Conservation (phyloP, 2,797 vertebrate genomes). For the Siniperca obscura region DNA sequence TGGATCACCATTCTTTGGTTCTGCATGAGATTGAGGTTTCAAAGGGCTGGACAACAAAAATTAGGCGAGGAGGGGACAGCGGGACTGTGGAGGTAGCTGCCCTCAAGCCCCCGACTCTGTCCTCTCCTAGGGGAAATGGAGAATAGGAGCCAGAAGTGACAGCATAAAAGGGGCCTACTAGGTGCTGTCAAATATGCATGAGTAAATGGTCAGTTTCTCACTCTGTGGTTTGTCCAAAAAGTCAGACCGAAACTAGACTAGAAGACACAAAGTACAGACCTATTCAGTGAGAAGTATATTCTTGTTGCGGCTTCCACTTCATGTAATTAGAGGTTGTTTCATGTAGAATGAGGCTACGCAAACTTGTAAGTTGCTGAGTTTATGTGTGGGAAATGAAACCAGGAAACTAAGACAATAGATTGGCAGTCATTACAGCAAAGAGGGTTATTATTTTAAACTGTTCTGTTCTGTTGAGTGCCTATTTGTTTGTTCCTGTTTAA, state of each 20-base stretch:
- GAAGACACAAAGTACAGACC: slow-evolving; percentile 65
- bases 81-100: slow-evolving; percentile 88
- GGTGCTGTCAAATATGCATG: slow-evolving; percentile 86
- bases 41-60: slow-evolving; percentile 88
- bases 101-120: slow-evolving; percentile 80
- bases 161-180: slow-evolving; percentile 84
- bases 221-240: slow-evolving; percentile 70
- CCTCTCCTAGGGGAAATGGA: slow-evolving; percentile 81
- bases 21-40: slow-evolving; percentile 88
- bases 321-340: slow-evolving; percentile 84
- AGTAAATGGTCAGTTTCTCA: slow-evolving; percentile 87
- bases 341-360: slow-evolving; percentile 78
- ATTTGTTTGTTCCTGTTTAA: slow-evolving; percentile 76
- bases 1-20: slow-evolving; percentile 88
- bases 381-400: slow-evolving; percentile 83
- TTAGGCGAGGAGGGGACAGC: slow-evolving; percentile 84
- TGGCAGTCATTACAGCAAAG: slow-evolving; percentile 73
- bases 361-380: slow-evolving; percentile 81
- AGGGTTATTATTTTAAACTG: slow-evolving; percentile 80
- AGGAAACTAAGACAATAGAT: slow-evolving; percentile 84
- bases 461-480: slow-evolving; percentile 65
- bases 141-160: slow-evolving; percentile 84
- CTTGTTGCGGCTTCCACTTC: slow-evolving; percentile 80
- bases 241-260: slow-evolving; percentile 59
- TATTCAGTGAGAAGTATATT: slow-evolving; percentile 76